These are phyloP conservation scores for Salticus scenicus DNA, from an alignment of 2,888 invertebrate species.

Conservation along the genomic window DNA sequence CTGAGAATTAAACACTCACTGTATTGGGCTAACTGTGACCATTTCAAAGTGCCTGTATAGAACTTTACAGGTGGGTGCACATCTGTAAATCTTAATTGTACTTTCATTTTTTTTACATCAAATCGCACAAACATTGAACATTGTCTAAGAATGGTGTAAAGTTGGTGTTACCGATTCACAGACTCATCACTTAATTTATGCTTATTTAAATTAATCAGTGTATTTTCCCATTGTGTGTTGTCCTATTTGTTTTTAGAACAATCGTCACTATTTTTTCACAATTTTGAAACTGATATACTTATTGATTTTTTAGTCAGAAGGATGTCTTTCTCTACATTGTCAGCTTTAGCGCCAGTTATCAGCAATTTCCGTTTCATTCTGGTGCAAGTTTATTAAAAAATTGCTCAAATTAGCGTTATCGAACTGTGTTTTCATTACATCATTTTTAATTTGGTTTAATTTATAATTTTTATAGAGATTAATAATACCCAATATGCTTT, in stretches of 20 bases:
- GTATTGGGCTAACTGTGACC: constrained; percentile 40
- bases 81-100: constrained; percentile 62
- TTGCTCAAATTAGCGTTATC: constrained; percentile 34
- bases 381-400: constrained; percentile 23
- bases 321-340: neutral
- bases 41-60: constrained; percentile 64
- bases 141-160: constrained; percentile 39
- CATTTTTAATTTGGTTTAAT: neutral
- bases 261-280: constrained; percentile 63
- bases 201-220: constrained; percentile 62
- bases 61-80: constrained; percentile 61
- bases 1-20: constrained; percentile 1
- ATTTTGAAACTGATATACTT: constrained; percentile 51
- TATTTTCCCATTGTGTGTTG: constrained; percentile 48
- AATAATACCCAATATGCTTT: neutral
- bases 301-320: constrained; percentile 26
- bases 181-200: constrained; percentile 66
- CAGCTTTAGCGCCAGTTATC: neutral
- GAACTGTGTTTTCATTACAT: neutral
- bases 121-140: constrained; percentile 66
- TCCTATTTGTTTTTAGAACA: constrained; percentile 64
- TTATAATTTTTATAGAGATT: neutral
- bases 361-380: constrained; percentile 11
- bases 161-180: constrained; percentile 49
- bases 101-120: constrained; percentile 58